A percentile compares a stretch with the other conserved stretches of the same genome.
Evolutionary conservation across 1,140 invertebrate genomes (phyloP).

Genomic region (Drosophila burlai): DNA sequence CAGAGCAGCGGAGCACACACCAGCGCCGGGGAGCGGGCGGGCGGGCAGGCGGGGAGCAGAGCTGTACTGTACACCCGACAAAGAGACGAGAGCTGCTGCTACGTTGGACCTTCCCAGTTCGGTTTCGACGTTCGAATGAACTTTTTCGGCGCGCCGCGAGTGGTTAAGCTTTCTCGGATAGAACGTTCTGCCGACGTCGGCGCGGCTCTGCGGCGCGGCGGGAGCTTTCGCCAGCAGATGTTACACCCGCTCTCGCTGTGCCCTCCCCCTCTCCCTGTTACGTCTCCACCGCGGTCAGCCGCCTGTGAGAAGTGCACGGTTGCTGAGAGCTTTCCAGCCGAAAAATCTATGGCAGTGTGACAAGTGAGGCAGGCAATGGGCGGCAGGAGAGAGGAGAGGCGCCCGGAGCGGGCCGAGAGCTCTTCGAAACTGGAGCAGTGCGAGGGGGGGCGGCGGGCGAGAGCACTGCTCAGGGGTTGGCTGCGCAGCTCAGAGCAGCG

Average conservation of each 20-base stretch:
- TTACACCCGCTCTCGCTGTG: constrained; percentile 33
- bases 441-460: not conserved
- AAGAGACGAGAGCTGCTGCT: constrained; percentile 82
- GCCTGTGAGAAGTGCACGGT: constrained; percentile 40
- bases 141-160: constrained; percentile 82
- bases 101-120: constrained; percentile 84
- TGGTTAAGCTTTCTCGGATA: constrained; percentile 81
- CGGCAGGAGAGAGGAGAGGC: not conserved
- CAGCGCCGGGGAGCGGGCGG: constrained; percentile 72
- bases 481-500: constrained; percentile 38
- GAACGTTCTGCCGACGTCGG: constrained; percentile 53
- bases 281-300: not conserved
- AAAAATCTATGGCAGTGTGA: constrained; percentile 78
- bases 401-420: constrained; percentile 50
- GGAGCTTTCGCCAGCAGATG: constrained; percentile 73
- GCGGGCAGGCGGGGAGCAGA: constrained; percentile 70
- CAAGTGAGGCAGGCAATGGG: constrained; percentile 68
- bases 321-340: constrained; percentile 64
- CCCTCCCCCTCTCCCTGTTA: not conserved
- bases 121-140: constrained; percentile 85
- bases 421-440: constrained; percentile 73
- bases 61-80: constrained; percentile 81
- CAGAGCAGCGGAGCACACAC: constrained; percentile 68
- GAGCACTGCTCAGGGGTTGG: constrained; percentile 28
- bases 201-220: constrained; percentile 19